Evolutionary conservation across 2,797 vertebrate species (phyloP).

Genomic region (Acridotheres tristis): DNA sequence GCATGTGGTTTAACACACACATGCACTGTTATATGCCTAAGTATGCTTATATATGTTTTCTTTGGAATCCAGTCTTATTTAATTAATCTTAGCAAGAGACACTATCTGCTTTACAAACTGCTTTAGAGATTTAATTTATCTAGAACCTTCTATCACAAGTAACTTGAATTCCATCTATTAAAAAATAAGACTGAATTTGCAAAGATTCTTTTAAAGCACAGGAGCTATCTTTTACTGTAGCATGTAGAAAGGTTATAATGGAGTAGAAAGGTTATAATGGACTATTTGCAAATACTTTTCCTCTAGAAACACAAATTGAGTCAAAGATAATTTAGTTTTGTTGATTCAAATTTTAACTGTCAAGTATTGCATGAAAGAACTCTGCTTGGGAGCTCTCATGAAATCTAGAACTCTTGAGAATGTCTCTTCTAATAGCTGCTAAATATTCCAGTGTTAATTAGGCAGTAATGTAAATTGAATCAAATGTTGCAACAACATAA

Average conservation of each 20-base stretch:
- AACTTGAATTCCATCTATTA: neutral
- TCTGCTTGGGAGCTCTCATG: slow-evolving; percentile 1
- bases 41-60: neutral
- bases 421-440: slow-evolving; percentile 37
- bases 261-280: neutral
- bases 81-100: neutral
- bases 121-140: neutral
- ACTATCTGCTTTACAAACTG: neutral
- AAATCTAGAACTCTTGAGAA: slow-evolving; percentile 52
- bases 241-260: neutral
- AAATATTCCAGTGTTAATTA: slow-evolving; percentile 62
- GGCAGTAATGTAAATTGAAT: slow-evolving; percentile 28
- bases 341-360: slow-evolving; percentile 10
- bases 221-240: neutral
- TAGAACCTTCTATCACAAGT: neutral
- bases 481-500: slow-evolving; percentile 2
- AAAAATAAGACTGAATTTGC: neutral
- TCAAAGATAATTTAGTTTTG: neutral
- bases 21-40: neutral
- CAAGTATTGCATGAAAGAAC: neutral
- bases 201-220: neutral
- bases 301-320: neutral
- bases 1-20: neutral
- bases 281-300: neutral
- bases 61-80: neutral